Percentiles rank a stretch among this genome's conserved stretches.
phyloP scores from a whole-genome alignment of 2,113 vertebrate genomes.

The Anolis sagrei region DNA sequence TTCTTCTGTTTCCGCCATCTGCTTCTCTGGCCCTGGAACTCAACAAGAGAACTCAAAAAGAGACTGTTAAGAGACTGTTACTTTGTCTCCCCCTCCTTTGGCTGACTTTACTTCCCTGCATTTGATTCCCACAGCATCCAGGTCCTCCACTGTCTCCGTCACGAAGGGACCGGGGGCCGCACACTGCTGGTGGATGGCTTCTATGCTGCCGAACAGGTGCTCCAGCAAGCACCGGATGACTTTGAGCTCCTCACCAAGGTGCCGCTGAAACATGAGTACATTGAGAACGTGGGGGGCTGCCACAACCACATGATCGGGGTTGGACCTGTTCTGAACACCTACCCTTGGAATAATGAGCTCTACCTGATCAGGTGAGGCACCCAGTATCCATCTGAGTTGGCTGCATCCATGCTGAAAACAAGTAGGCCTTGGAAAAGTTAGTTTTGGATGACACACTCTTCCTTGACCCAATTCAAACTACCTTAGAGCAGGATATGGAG shows the following conservation, averaged over 20 bases:
- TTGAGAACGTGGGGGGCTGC: slow-evolving; percentile 82
- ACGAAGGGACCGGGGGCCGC: slow-evolving; percentile 89
- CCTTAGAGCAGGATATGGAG: no score
- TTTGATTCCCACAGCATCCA: slow-evolving; percentile 82
- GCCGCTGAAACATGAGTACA: slow-evolving; percentile 88
- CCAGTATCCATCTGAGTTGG: neutral
- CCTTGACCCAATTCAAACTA: no score
- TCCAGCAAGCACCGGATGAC: slow-evolving; percentile 74
- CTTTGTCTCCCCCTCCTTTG: neutral
- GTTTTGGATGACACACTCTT: no score
- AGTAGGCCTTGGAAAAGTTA: no score
- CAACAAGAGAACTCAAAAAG: no score
- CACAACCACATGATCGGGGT: slow-evolving; percentile 89
- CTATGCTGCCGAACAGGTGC: slow-evolving; percentile 85
- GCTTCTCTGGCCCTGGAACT: no score
- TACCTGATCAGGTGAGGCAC: slow-evolving; percentile 86
- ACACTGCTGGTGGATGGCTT: slow-evolving; percentile 94
- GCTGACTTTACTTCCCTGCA: fast-evolving
- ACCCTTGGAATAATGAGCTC: slow-evolving; percentile 94
- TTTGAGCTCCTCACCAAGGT: slow-evolving; percentile 88
- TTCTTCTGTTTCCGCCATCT: no score
- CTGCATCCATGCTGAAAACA: neutral
- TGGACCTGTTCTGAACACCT: slow-evolving; percentile 86
- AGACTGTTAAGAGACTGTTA: no score
- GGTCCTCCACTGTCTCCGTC: slow-evolving; percentile 92